Evolutionary conservation across 2,113 vertebrate genomes (phyloP), one percentile per base, ranked within the genome.

Genomic region (Ifrita kowaldi): DNA sequence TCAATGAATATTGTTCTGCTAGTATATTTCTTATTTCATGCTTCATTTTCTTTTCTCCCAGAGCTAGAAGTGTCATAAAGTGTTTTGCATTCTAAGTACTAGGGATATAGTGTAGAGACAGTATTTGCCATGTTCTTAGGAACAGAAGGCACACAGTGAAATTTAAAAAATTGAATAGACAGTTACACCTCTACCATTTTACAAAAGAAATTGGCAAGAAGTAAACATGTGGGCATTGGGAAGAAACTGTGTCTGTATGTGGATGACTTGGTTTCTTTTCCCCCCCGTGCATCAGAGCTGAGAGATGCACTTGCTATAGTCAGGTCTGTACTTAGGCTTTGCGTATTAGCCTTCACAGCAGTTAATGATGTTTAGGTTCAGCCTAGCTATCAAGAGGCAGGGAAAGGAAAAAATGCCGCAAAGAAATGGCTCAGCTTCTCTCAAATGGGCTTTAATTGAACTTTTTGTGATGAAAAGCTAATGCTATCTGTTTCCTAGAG

Each of bases 21-120:
- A 95, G 92, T 95, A 94, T 96, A 97, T 97, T 97, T 97, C 97
- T 97, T 97, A 97, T 97, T 97, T 97, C 97, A 97, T 98, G 97
- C 96, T 97, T 97, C 97, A 96, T 97, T 97, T 97, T 96, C 92
- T 94, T 63, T 97, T 97, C 89, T 97, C 79, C 93, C 93, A 91
- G 73, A 97, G 94, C 95, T 93, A 94, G 92, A 96, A 91, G 92
- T 96, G 86, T 95, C 95, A 95, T 97, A 93, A 98, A 97, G 83
- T 93, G 90, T 93, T 96, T 96, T 97, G 89, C 96, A 96, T 97
- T 96, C 69, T 93, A 97, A 97, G 89, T 96, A 86, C 94, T 75
- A 77, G 86, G 80, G 84, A 89, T 96, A 89, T 95, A 93, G 82
- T 94, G 97, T 96, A 91, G 92, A 94, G 89, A 87, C 80, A 93